Percentiles rank a stretch among this genome's conserved stretches.
These are phyloP conservation scores for Eucidaris tribuloides DNA, from an alignment of 35 echinoderm and acorn worm species.

Conservation along the genomic window DNA sequence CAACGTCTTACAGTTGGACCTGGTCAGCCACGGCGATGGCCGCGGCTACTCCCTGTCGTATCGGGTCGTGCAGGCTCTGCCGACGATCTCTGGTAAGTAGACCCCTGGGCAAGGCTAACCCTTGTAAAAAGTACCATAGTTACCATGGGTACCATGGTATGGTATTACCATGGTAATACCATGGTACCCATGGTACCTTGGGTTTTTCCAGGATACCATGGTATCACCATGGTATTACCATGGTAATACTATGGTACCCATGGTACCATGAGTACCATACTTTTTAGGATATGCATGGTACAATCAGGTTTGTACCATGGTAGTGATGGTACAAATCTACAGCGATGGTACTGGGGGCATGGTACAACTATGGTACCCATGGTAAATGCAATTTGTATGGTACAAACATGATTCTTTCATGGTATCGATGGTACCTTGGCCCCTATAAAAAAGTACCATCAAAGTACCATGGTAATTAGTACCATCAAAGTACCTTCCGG, in stretches of 20 bases:
- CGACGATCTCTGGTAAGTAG: not conserved
- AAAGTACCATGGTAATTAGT: too few relatives aligned
- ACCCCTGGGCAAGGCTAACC: too few relatives aligned
- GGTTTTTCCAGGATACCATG: not conserved
- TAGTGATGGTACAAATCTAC: too few relatives aligned
- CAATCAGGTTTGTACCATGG: too few relatives aligned
- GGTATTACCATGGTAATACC: not conserved
- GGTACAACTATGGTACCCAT: too few relatives aligned
- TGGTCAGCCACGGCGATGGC: not conserved
- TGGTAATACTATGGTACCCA: not conserved
- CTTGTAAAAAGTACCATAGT: not conserved
- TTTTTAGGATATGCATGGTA: not conserved
- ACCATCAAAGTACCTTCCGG: too few relatives aligned
- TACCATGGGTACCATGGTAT: not conserved
- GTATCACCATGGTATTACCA: not conserved
- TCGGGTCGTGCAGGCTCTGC: not conserved
- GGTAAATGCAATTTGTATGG: too few relatives aligned
- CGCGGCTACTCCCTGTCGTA: not conserved
- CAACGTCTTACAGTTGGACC: slow-evolving; percentile 2
- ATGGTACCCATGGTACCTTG: not conserved
- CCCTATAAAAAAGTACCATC: too few relatives aligned
- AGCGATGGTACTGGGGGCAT: too few relatives aligned
- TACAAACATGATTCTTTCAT: too few relatives aligned
- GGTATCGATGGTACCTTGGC: too few relatives aligned
- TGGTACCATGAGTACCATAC: not conserved